Percentiles rank a stretch among this genome's conserved stretches.
phyloP scores from a whole-genome alignment of 2,113 vertebrate genomes.

The Mesitornis unicolor region DNA sequence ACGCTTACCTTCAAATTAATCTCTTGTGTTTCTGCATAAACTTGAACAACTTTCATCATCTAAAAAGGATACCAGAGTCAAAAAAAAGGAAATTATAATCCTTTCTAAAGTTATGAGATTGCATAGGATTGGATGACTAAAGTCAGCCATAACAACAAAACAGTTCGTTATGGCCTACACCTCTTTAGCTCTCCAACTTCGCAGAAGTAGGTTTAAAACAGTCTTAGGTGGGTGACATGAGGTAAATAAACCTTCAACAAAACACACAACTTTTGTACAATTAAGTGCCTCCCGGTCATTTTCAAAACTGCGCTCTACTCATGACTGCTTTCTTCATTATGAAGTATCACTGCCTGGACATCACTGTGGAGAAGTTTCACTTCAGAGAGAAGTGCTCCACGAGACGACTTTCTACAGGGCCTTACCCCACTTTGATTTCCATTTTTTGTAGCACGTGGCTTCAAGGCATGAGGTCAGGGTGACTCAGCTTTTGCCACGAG shows the following conservation, averaged over 20 bases:
- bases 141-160: slow-evolving; percentile 73
- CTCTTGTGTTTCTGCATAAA: slow-evolving; percentile 99
- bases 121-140: slow-evolving; percentile 75
- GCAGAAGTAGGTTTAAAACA: slow-evolving; percentile 53
- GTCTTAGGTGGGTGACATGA: slow-evolving; percentile 49
- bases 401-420: neutral
- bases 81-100: slow-evolving; percentile 89
- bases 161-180: slow-evolving; percentile 66
- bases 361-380: neutral
- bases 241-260: slow-evolving; percentile 34
- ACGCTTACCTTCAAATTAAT: slow-evolving; percentile 99
- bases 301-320: neutral
- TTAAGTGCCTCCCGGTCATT: neutral
- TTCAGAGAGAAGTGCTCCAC: neutral
- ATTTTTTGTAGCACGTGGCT: neutral
- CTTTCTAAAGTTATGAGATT: slow-evolving; percentile 79
- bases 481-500: neutral
- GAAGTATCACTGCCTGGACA: neutral
- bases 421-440: neutral
- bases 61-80: slow-evolving; percentile 99
- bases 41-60: slow-evolving; percentile 99
- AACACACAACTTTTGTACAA: neutral
- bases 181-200: slow-evolving; percentile 66
- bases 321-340: neutral
- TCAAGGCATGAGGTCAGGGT: neutral